Evolutionary conservation across 2,888 invertebrate species (phyloP).

Genomic region (Drosophila robusta): DNA sequence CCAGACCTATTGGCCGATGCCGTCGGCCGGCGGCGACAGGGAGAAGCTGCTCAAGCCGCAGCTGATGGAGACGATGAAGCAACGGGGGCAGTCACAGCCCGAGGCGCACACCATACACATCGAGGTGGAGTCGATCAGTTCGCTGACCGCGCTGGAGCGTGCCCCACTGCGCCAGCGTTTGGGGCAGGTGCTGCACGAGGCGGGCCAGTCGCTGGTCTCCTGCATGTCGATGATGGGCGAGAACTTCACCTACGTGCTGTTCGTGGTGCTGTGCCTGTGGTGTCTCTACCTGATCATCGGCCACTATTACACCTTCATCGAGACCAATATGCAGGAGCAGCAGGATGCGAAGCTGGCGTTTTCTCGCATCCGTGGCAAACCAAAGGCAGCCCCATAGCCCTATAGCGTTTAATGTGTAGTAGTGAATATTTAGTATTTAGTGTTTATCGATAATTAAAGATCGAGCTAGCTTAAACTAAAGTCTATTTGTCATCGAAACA

Average conservation of each 20-base stretch:
- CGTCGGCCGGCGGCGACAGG: neutral
- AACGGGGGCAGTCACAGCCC: no score
- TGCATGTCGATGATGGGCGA: slow-evolving; percentile 69
- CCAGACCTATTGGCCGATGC: slow-evolving; percentile 41
- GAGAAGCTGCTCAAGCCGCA: neutral
- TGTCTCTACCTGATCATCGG: slow-evolving; percentile 61
- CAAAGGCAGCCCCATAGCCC: neutral
- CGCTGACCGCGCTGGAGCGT: slow-evolving; percentile 57
- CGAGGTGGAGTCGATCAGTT: slow-evolving; percentile 66
- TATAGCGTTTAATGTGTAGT: slow-evolving; percentile 1
- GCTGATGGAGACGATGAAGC: no score
- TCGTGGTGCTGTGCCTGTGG: slow-evolving; percentile 62
- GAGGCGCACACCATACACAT: slow-evolving; percentile 71
- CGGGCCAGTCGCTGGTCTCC: slow-evolving; percentile 46
- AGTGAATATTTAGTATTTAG: neutral
- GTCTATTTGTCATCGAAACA: slow-evolving; percentile 59
- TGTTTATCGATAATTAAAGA: slow-evolving; percentile 9
- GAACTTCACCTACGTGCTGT: slow-evolving; percentile 63
- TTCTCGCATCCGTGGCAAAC: neutral
- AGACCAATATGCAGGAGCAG: slow-evolving; percentile 8
- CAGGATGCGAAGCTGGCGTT: neutral
- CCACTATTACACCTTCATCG: slow-evolving; percentile 55
- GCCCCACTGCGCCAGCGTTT: slow-evolving; percentile 61
- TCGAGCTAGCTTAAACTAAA: neutral
- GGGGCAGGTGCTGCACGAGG: slow-evolving; percentile 58